phyloP scores from a whole-genome alignment of 2,888 invertebrate genomes.

The Acanthosoma haemorrhoidale region DNA sequence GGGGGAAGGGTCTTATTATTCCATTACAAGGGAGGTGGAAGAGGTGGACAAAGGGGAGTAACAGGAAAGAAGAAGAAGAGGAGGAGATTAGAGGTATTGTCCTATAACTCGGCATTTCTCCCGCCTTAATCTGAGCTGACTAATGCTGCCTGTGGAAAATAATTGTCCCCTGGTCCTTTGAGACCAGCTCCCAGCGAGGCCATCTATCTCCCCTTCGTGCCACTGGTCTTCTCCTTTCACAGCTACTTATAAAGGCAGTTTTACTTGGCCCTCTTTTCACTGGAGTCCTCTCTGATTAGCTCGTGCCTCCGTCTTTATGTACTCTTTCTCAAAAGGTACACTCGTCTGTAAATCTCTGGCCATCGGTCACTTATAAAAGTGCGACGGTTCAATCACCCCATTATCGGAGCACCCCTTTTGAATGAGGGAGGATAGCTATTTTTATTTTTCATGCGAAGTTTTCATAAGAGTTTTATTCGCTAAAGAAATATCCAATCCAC shows the following conservation, averaged over 20 bases:
- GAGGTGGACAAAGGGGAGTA: conserved; percentile 3
- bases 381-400: conserved; percentile 14
- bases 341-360: not conserved
- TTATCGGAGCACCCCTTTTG: not conserved
- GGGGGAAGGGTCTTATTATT: conserved; percentile 13
- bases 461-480: too few relatives aligned
- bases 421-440: not conserved
- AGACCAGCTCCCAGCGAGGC: not conserved
- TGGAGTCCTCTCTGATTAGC: conserved; percentile 14
- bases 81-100: conserved; percentile 15
- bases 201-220: conserved; percentile 3
- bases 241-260: not conserved
- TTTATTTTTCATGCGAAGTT: not conserved
- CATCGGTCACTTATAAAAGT: conserved; percentile 5
- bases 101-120: conserved; percentile 19
- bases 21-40: conserved; percentile 25
- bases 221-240: conserved; percentile 12
- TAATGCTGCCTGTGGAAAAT: conserved; percentile 18
- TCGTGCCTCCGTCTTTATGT: conserved; percentile 8
- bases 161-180: conserved; percentile 18
- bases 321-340: not conserved
- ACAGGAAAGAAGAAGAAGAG: not conserved
- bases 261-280: not conserved
- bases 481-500: too few relatives aligned
- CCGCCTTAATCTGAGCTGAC: conserved; percentile 20